Evolutionary conservation across 2,888 invertebrate genomes (phyloP).

Genomic region (Tinea semifulvella): DNA sequence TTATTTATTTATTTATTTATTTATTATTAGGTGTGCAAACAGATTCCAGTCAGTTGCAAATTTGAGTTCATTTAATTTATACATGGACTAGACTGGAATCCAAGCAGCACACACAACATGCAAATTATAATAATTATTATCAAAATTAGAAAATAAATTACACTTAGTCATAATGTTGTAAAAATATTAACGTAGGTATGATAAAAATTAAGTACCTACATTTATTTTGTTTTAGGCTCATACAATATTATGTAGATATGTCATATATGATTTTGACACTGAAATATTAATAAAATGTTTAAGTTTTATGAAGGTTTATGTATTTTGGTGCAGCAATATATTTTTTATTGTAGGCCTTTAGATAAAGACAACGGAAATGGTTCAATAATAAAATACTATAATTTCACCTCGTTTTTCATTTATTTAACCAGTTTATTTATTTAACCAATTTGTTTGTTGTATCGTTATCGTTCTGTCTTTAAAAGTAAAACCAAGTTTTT

Average conservation of each 20-base stretch:
- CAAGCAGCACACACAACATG: too few relatives aligned
- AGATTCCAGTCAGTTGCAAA: too few relatives aligned
- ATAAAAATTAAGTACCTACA: background rate
- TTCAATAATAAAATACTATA: background rate
- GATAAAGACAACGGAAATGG: background rate
- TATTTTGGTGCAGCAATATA: background rate
- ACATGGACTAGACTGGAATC: too few relatives aligned
- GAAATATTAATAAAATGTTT: background rate
- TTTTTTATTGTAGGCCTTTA: background rate
- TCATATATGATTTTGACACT: background rate
- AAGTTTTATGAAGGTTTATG: background rate
- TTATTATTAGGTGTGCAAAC: too few relatives aligned
- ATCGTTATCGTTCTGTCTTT: too few relatives aligned
- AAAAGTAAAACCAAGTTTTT: too few relatives aligned
- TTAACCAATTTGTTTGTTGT: too few relatives aligned
- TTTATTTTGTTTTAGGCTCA: background rate
- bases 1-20: background rate
- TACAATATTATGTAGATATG: background rate
- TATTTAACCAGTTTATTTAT: too few relatives aligned
- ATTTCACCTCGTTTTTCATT: constrained; percentile 3
- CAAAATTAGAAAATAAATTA: too few relatives aligned
- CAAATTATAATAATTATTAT: too few relatives aligned
- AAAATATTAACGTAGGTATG: background rate
- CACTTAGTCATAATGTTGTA: background rate
- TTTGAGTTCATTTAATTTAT: too few relatives aligned